Conservation (phyloP, 2,888 invertebrate species). For the Dorcus parallelipipedus region DNA sequence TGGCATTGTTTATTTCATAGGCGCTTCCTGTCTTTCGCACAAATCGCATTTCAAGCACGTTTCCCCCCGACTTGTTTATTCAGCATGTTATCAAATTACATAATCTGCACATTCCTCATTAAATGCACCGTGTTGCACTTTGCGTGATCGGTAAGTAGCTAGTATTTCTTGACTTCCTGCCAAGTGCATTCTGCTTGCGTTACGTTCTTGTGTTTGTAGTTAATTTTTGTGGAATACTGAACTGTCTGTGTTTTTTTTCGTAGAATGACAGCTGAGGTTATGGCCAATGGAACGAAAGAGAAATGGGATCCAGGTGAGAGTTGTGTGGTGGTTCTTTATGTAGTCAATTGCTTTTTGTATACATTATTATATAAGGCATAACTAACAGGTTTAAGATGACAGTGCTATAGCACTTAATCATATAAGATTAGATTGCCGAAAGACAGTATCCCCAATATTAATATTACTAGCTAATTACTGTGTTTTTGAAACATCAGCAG, state of each 20-base stretch:
- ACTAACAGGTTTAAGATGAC: too few species aligned
- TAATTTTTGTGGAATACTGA: background rate
- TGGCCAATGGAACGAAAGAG: conserved; percentile 54
- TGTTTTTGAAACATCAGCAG: too few species aligned
- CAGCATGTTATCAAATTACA: conserved; percentile 19
- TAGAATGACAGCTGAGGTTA: conserved; percentile 58
- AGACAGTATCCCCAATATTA: too few species aligned
- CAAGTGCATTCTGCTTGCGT: too few species aligned
- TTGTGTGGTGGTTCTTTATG: conserved; percentile 5
- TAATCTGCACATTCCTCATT: conserved; percentile 11
- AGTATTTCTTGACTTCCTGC: too few species aligned
- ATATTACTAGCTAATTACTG: too few species aligned
- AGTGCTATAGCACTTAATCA: too few species aligned
- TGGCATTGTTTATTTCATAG: background rate
- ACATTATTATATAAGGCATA: too few species aligned
- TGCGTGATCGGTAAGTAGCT: background rate
- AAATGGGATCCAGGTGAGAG: conserved; percentile 61
- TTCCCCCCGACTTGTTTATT: conserved; percentile 11
- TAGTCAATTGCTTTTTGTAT: too few species aligned
- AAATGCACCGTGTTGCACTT: conserved; percentile 10
- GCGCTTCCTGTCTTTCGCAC: background rate
- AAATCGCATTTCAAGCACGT: background rate
- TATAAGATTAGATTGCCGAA: too few species aligned
- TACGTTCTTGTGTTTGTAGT: background rate
- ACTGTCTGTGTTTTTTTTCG: conserved; percentile 26